Base-by-base conservation (phyloP, 2,888 invertebrate species). In the Mylabris sibirica region DNA sequence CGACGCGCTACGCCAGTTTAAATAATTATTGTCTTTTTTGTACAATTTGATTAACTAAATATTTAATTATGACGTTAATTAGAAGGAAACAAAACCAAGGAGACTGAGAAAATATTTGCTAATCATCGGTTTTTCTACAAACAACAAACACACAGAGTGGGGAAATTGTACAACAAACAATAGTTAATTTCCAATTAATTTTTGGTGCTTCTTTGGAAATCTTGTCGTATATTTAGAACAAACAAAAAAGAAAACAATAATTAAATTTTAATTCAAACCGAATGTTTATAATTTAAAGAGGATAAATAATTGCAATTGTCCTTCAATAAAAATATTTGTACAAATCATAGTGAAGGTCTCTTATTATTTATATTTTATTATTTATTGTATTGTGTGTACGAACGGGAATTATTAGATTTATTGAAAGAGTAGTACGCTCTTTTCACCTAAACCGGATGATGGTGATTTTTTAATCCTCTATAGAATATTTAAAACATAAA, bases 241-340 rank as follows among this genome's bases (percentile, higher is more conserved):
- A 12, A n/a, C n/a, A n/a, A n/a, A n/a, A n/a, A n/a, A n/a, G n/a
- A n/a, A n/a, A n/a, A n/a, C n/a, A n/a, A n/a, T n/a, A n/a, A n/a
- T n/a, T n/a, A n/a, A n/a, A n/a, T n/a, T n/a, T n/a, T n/a, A n/a
- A n/a, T n/a, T n/a, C n/a, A n/a, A n/a, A n/a, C n/a, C n/a, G n/a
- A n/a, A n/a, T n/a, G n/a, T n/a, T n/a, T n/a, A n/a, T n/a, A n/a
- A n/a, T 38, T 3, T 38, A 44, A 4, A 12, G 8, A 17, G 38
- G 38, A 44, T 44, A 44, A 44, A 44, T 44, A 66, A 67, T 44
- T 60, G 59, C 34, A 66, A 69, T 57, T 24, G 57, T 57, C 57
- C 57, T 57, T 57, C 57, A 57, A 57, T 57, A 49, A 9, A 49
- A 9, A 22, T 17, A 44, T 44, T 44, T 6, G n/a, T 8, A 17